Evolutionary conservation across 1,140 invertebrate genomes (phyloP).

Genomic region (Leptestheria dahalacensis): DNA sequence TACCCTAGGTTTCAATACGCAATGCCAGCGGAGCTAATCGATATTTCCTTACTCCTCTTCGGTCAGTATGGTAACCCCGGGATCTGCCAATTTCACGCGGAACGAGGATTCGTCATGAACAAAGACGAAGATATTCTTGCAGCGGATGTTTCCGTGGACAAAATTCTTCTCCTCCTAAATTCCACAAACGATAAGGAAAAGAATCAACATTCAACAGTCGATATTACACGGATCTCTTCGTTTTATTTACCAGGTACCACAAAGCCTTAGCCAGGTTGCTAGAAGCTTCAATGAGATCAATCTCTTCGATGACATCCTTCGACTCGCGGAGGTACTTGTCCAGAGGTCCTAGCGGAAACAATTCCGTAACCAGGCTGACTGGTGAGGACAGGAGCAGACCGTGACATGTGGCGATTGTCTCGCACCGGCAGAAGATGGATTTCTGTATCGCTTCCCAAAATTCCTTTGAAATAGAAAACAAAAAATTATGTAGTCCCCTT

Average conservation of each 20-base stretch:
- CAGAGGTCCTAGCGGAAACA: conserved; percentile 55
- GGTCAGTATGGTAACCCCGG: conserved; percentile 43
- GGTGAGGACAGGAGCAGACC: conserved; percentile 56
- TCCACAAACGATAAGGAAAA: too few relatives aligned
- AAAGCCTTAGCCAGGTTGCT: conserved; percentile 58
- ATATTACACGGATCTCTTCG: too few relatives aligned
- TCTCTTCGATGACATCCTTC: conserved; percentile 34
- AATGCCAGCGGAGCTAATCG: background rate
- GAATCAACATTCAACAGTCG: conserved; percentile 3
- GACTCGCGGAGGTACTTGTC: conserved; percentile 50
- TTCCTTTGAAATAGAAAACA: conserved; percentile 29
- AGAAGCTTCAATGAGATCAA: conserved; percentile 61
- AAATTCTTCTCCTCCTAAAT: conserved; percentile 58
- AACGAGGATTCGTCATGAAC: conserved; percentile 47
- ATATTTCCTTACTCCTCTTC: conserved; percentile 41
- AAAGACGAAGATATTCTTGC: conserved; percentile 60
- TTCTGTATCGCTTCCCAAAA: conserved; percentile 55
- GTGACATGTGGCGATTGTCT: conserved; percentile 50
- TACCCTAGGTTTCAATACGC: too few relatives aligned
- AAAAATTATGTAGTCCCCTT: too few relatives aligned
- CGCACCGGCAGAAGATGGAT: conserved; percentile 57
- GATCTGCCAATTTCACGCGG: conserved; percentile 61
- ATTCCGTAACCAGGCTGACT: conserved; percentile 65
- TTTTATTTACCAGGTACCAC: conserved; percentile 50
- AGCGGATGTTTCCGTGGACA: conserved; percentile 71